Base-by-base conservation (phyloP, 2,888 invertebrate species). In the Eugnorisma glareosa region DNA sequence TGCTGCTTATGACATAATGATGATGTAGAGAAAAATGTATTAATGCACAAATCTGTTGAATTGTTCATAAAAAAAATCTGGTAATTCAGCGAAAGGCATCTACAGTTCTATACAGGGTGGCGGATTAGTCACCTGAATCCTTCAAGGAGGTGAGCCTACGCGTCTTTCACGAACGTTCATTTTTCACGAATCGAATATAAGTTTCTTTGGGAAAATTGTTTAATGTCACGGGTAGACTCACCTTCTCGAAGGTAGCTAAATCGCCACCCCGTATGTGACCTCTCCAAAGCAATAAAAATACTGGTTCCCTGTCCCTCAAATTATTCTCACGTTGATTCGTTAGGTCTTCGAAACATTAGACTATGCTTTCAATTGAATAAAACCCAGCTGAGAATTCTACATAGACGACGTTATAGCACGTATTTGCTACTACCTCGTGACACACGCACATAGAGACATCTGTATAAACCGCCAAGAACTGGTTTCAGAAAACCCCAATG, bases 391-490 rank as follows among this genome's bases (percentile, higher is more conserved):
- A 15, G 10, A 61, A 61, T 61, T 24, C 4, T 1, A 24, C 43
- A 43, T 37, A 40, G 11, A n/a, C n/a, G 40, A 43, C 24, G 4
- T 6, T 28, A 57, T 2, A 21, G 21, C 31, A 31, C 31, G 21
- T 35, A 24, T 48, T 48, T 3, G 21, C 48, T 2, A 48, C 48
- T 10, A 48, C 48, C 24, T 24, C 51, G n/a, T 54, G 51, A 11
- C n/a, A 59, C 28, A 31, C 31, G 8, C 59, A 18, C 8, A 28
- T 13, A 79, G 68, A 24, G 85, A 71, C 82, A 88, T 83, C 79
- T 83, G 40, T 57, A 45, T 1, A 13, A 54, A 28, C 0, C 35
- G 13, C 3, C 0, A 3, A 28, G 74, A 83, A 86, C 83, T 77
- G 8, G 13, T 54, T 43, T 31, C 37, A 51, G 18, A 40, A 67